Evolutionary conservation across 2,797 vertebrate genomes (phyloP).

Genomic region (Cirrhinus mrigala): DNA sequence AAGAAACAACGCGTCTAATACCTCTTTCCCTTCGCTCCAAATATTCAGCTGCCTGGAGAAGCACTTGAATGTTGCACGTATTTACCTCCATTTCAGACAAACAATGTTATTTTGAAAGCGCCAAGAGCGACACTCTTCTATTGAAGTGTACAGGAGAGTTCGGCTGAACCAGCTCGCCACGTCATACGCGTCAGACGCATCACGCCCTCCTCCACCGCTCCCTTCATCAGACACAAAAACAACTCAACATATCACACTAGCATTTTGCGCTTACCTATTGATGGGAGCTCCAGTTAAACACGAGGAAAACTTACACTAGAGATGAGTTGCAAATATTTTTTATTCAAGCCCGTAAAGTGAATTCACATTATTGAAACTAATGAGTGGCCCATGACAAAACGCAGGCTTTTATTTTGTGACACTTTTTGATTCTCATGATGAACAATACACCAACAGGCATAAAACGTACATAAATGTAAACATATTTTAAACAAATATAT

Average conservation of each 20-base stretch:
- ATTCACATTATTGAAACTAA: not conserved
- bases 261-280: not conserved
- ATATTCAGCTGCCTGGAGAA: conserved; percentile 92
- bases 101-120: conserved; percentile 34
- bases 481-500: not conserved
- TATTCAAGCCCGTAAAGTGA: no score
- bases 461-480: not conserved
- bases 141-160: conserved; percentile 33
- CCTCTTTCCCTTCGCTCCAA: conserved; percentile 89
- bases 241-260: not conserved
- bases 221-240: conserved; percentile 41
- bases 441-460: not conserved
- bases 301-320: not conserved
- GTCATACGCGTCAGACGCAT: conserved; percentile 56
- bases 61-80: conserved; percentile 90
- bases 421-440: not conserved
- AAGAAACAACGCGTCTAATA: conserved; percentile 60
- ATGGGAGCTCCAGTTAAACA: not conserved
- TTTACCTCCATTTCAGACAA: conserved; percentile 81
- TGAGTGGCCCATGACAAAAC: not conserved
- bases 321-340: not conserved
- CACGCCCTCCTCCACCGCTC: conserved; percentile 56
- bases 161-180: conserved; percentile 54
- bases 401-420: conserved; percentile 2
- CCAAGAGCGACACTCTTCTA: conserved; percentile 25